phyloP scores from a whole-genome alignment of 1,140 invertebrate genomes.

The Cheumatopsyche charites region DNA sequence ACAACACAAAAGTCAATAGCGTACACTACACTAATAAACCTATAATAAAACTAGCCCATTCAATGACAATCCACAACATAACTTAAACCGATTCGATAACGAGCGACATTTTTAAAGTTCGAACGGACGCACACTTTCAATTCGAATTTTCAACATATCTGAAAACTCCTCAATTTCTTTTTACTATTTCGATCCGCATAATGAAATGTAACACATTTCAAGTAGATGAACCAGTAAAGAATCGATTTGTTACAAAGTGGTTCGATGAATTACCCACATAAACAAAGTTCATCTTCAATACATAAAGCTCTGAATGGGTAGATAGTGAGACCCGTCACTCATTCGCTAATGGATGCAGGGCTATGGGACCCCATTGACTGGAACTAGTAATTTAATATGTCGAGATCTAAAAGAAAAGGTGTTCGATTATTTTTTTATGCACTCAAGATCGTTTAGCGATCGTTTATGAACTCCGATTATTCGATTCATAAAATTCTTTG shows the following conservation, averaged over 20 bases:
- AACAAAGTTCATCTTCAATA: constrained; percentile 38
- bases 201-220: background rate
- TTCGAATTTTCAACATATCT: too few species aligned
- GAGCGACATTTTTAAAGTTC: too few species aligned
- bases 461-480: too few species aligned
- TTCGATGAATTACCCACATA: constrained; percentile 38
- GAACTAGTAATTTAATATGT: constrained; percentile 19
- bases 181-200: too few species aligned
- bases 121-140: too few species aligned
- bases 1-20: too few species aligned
- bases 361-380: background rate
- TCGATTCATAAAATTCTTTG: too few species aligned
- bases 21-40: too few species aligned
- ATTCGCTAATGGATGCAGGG: constrained; percentile 40
- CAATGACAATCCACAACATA: too few species aligned
- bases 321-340: constrained; percentile 37
- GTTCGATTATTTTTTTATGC: background rate
- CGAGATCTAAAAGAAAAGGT: constrained; percentile 24
- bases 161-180: too few species aligned
- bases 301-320: constrained; percentile 27
- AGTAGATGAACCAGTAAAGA: background rate
- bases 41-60: too few species aligned
- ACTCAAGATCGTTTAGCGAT: background rate
- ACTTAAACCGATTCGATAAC: too few species aligned
- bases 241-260: background rate